Percentiles rank a stretch among this genome's conserved stretches.
Conservation (phyloP, 2,113 vertebrate genomes). For the Kryptolebias marmoratus region DNA sequence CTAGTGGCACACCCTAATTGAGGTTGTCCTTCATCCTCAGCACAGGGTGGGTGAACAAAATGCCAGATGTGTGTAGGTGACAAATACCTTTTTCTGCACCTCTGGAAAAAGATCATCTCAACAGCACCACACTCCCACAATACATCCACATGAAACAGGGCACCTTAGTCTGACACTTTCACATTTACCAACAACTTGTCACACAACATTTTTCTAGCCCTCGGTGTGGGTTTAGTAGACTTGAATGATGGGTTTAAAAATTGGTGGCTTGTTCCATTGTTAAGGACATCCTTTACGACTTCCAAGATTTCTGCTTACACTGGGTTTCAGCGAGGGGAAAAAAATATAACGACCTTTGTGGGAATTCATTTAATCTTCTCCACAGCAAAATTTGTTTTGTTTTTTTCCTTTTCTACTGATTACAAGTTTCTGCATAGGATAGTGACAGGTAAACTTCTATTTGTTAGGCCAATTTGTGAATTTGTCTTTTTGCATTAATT, state of each 20-base stretch:
- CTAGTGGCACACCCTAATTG: constrained; percentile 16
- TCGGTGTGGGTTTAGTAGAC: constrained; percentile 10
- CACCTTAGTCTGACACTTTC: constrained; percentile 28
- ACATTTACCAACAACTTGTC: constrained; percentile 13
- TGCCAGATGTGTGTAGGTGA: constrained; percentile 37
- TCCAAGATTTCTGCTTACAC: background rate
- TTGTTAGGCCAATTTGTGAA: too few species aligned
- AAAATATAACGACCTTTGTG: background rate
- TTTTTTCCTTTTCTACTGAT: background rate
- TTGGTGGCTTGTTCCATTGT: background rate
- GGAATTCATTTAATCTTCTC: background rate
- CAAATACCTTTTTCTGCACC: constrained; percentile 30
- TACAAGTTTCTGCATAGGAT: too few species aligned
- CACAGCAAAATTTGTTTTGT: background rate
- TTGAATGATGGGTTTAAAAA: background rate
- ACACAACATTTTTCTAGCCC: background rate
- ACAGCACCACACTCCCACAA: constrained; percentile 10
- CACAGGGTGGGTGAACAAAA: constrained; percentile 37
- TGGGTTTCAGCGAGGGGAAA: background rate
- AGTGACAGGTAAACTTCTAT: too few species aligned
- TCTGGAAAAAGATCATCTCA: constrained; percentile 42
- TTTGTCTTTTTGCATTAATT: background rate
- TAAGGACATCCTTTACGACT: background rate
- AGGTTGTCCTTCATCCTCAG: constrained; percentile 21
- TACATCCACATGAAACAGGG: constrained; percentile 19